These are phyloP conservation scores for Sphaerophoria rueppellii DNA, from an alignment of 2,888 invertebrate genomes.

Conservation along the genomic window DNA sequence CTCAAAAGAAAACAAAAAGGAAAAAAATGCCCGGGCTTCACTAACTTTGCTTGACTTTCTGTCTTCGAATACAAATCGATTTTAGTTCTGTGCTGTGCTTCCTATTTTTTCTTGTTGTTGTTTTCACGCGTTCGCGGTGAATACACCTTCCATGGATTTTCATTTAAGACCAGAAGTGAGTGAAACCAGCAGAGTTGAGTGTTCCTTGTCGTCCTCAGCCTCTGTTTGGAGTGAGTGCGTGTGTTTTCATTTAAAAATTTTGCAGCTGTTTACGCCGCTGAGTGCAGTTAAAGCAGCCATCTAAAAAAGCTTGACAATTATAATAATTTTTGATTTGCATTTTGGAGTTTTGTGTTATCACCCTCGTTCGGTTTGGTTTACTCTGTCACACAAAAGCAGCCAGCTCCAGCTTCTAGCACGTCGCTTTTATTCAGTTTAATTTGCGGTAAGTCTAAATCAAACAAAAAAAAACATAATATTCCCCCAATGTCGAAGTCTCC, in stretches of 20 bases:
- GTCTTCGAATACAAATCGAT: conserved; percentile 57
- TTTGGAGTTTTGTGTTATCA: conserved; percentile 29
- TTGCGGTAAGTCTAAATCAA: conserved; percentile 53
- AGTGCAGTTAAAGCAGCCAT: conserved; percentile 42
- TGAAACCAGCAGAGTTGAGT: conserved; percentile 17
- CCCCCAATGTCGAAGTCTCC: conserved; percentile 1
- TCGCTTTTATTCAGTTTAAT: conserved; percentile 34
- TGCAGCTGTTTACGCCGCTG: conserved; percentile 61
- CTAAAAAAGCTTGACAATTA: conserved; percentile 41
- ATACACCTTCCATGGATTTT: conserved; percentile 54
- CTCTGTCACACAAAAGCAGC: conserved; percentile 5
- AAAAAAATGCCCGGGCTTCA: conserved; percentile 45
- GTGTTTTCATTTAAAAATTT: conserved; percentile 51
- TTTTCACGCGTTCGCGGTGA: conserved; percentile 65
- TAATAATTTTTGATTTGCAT: not conserved
- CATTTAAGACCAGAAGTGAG: conserved; percentile 34
- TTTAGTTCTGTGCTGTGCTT: conserved; percentile 6
- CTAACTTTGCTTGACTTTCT: conserved; percentile 33
- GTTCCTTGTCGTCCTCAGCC: conserved; percentile 1
- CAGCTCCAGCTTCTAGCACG: not conserved
- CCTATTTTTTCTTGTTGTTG: conserved; percentile 43
- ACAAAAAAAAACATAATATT: not conserved
- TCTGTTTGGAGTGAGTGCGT: conserved; percentile 48
- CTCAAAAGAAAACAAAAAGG: conserved; percentile 32
- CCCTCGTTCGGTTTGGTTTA: not conserved